phyloP scores from a whole-genome alignment of 1,140 invertebrate genomes.

The Drosophila sulfurigaster region DNA sequence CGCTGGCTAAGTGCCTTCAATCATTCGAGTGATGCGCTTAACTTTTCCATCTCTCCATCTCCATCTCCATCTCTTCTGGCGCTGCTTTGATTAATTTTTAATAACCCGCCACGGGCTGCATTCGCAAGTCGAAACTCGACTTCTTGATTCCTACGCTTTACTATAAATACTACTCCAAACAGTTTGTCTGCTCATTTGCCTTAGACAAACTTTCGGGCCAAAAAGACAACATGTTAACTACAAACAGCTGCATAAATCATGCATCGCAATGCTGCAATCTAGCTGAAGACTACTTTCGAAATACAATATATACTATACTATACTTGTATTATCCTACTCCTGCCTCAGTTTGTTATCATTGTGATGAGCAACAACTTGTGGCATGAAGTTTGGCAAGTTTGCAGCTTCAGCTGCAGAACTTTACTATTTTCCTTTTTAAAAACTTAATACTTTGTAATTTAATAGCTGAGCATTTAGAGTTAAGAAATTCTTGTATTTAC shows the following conservation, averaged over 20 bases:
- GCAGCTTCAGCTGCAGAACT: not conserved
- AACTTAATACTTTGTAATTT: too few species aligned
- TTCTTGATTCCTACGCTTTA: not conserved
- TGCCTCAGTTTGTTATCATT: constrained; percentile 1
- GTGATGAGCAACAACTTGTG: not conserved
- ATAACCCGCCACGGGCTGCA: constrained; percentile 51
- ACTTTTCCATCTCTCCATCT: constrained; percentile 19
- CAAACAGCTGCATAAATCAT: constrained; percentile 32
- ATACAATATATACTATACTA: not conserved
- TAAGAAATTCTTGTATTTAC: too few species aligned
- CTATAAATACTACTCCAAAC: too few species aligned
- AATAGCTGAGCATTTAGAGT: too few species aligned
- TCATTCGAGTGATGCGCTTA: constrained; percentile 21
- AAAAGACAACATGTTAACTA: constrained; percentile 27
- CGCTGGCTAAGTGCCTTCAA: constrained; percentile 28
- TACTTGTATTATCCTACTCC: not conserved
- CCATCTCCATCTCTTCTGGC: not conserved
- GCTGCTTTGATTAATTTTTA: constrained; percentile 71
- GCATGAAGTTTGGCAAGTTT: not conserved
- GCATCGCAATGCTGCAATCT: constrained; percentile 14
- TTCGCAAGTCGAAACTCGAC: constrained; percentile 22
- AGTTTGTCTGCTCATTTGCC: constrained; percentile 1
- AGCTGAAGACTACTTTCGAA: not conserved
- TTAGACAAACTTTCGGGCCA: constrained; percentile 15
- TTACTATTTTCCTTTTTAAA: not conserved